Evolutionary conservation across 2,888 invertebrate species (phyloP), one percentile per base, ranked within the genome.

Genomic region (Lithophane semibrunnea): DNA sequence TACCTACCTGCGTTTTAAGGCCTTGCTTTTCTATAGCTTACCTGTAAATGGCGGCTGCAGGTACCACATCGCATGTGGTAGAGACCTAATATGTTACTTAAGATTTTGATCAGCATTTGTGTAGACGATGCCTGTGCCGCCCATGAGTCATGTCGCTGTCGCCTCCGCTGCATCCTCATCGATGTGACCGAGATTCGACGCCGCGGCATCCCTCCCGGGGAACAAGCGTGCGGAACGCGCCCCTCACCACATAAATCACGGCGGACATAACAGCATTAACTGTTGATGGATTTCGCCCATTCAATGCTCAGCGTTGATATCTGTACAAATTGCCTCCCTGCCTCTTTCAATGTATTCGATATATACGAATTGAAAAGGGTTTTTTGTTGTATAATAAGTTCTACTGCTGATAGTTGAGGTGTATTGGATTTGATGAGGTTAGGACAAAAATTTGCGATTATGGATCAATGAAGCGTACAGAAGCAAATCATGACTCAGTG

Each of bases 211-310:
- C 93, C 92, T 91, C 91, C 75, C 85, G 82, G 85, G 85, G 88
- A 90, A 92, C 91, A 91, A 88, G 91, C 86, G 86, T 89, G 86
- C 80, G 87, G 91, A 90, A 89, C 89, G 90, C 90, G 87, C 91
- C 91, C 92, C 85, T 88, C 88, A 83, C 80, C 84, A 88, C 91
- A 95, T 95, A 95, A 95, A 96, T 95, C 95, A 95, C 92, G 75
- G 73, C 87, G 76, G 86, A 90, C 89, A 86, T 90, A 90, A 91
- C 91, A 92, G 86, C 91, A 91, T 92, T 92, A 92, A 92, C 90
- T 85, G 90, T 88, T 93, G 94, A 95, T 94, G 91, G 92, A 92
- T 92, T 92, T 91, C 84, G 88, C 88, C 88, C 87, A 90, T 89
- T 91, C 89, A 90, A 89, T 86, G 87, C 87, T 88, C 82, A 84